Base-by-base conservation (phyloP, 1,140 invertebrate species). In the Euura saliciscinereae region DNA sequence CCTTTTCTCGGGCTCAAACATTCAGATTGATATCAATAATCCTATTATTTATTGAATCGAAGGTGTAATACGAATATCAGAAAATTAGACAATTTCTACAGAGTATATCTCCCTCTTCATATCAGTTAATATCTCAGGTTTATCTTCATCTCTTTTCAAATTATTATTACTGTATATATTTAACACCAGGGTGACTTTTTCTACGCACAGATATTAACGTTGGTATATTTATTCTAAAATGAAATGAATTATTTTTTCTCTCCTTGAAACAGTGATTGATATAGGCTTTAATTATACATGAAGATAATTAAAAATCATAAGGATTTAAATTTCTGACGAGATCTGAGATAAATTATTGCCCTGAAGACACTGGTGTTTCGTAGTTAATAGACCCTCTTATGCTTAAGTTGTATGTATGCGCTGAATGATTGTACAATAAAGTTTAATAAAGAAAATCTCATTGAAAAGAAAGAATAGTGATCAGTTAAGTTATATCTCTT, bases 71-170 rank as follows among this genome's bases (percentile, higher is more conserved):
- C 28, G 28, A 28, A 28, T 28, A 28, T 28, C 28, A 28, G 28
- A 28, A 28, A 28, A 28, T 28, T 28, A 28, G 28, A 28, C 28
- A 28, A 28, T 28, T 28, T 28, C 28, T 1, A 28, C 28, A 64
- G 59, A 44, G 43, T 8, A 67, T 28, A n/a, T 75, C 73, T 81
- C 74, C 76, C 43, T 59, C 3, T 79, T 73, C 13, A n/a, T 68
- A 76, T 70, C 44, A 75, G 77, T 81, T 83, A 81, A 76, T 75
- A 75, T 81, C 79, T 80, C 78, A 82, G 80, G 77, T 78, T 71
- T 70, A 74, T 76, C 66, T 67, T 72, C 51, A 6, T 78, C 70
- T 70, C 74, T 76, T 68, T 67, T 72, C 51, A 6, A 59, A 59
- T 68, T 73, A 74, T 73, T 73, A 3, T 73, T 80, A 45, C 70